Evolutionary conservation across 1,140 invertebrate species (phyloP), one percentile per base, ranked within the genome.

Genomic region (Achroia grisella): DNA sequence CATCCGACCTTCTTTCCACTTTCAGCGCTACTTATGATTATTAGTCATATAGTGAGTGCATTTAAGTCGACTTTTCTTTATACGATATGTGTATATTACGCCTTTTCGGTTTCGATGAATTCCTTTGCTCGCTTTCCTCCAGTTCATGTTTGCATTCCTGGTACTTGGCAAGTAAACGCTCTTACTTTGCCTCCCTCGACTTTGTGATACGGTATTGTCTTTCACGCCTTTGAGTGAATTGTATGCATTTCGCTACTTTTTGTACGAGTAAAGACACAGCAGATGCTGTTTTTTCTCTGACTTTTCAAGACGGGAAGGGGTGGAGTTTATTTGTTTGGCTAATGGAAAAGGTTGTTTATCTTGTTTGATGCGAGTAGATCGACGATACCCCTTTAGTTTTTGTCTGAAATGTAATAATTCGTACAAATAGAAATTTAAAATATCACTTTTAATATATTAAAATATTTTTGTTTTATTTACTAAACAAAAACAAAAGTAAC

Each of bases 131-230:
- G 66, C 62, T 71, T 72, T 68, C 68, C 66, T 67, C 52, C 44
- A 46, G 58, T 59, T 63, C 57, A 45, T 81, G 71, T 81, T 78
- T 81, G 72, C 68, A 62, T 65, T 72, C 56, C 56, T 70, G 65
- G 71, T 73, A 79, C 75, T 77, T 70, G 66, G 56, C 62, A 62
- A 59, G 68, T 62, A 66, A 77, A 70, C 67, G 71, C 66, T 75
- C 74, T 78, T 64, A 78, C 65, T 77, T 77, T 72, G 56, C 70
- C 50, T 65, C 48, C 62, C 51, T 55, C 63, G 60, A 70, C 71
- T 78, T 69, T 79, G 61, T 71, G 68, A 72, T 64, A 64, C 61
- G 35, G 62, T 67, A 74, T 75, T 79, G 73, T 79, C 61, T 77
- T 71, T 69, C 54, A 42, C 60, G 62, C 62, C 62, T 74, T 70